A percentile compares a stretch with the other conserved stretches of the same genome.
Conservation (phyloP, 2,888 invertebrate genomes). For the Germaria angustata region DNA sequence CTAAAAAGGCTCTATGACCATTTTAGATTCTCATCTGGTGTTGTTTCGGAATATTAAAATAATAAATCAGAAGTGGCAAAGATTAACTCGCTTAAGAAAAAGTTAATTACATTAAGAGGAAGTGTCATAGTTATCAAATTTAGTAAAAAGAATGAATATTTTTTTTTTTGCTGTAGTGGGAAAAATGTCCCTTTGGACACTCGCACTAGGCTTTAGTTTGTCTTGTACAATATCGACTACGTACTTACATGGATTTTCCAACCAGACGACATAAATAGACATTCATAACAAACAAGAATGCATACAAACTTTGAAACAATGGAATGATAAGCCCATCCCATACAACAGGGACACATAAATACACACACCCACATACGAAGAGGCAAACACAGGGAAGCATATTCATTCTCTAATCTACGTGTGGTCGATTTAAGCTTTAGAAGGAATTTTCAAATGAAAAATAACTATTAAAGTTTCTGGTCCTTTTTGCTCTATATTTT, state of each 20-base stretch:
- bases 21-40: background rate
- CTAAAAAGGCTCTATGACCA: background rate
- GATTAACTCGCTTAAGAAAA: background rate
- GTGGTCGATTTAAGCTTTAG: conserved; percentile 47
- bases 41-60: background rate
- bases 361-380: background rate
- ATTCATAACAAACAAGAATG: background rate
- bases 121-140: background rate
- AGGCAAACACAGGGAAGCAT: background rate
- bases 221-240: background rate
- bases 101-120: background rate
- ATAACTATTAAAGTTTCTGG: conserved; percentile 18
- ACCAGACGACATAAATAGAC: background rate
- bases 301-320: background rate
- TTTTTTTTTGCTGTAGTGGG: background rate
- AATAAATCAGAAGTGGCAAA: conserved; percentile 3
- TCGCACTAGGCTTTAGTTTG: background rate
- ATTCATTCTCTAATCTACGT: conserved; percentile 14
- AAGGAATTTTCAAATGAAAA: conserved; percentile 42
- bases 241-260: background rate
- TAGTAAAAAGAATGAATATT: background rate
- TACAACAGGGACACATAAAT: background rate
- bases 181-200: background rate
- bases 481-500: background rate
- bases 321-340: background rate